Evolutionary conservation across 2,797 vertebrate genomes (phyloP).

Genomic region (Tenualosa ilisha): DNA sequence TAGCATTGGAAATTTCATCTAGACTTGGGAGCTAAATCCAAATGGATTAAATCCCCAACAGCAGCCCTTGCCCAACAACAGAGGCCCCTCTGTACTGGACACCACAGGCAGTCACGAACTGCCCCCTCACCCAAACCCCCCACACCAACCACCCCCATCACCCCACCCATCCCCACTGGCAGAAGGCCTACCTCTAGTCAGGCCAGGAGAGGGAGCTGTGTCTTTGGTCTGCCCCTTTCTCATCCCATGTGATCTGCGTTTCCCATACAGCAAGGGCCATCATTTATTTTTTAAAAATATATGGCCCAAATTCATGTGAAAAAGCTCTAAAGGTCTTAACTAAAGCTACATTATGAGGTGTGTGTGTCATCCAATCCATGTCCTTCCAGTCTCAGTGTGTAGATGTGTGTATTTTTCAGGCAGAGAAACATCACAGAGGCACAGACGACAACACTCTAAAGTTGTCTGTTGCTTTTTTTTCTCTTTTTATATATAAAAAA

Average conservation of each 20-base stretch:
- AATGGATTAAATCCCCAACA: not conserved
- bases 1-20: not conserved
- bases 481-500: slow-evolving; percentile 73
- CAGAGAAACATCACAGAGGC: slow-evolving; percentile 43
- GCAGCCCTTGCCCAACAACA: not conserved
- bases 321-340: not conserved
- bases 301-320: not conserved
- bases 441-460: slow-evolving; percentile 70
- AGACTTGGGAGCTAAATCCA: not conserved
- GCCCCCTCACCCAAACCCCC: not conserved
- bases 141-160: not conserved
- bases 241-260: not conserved
- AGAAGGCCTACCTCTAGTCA: not conserved
- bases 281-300: not conserved
- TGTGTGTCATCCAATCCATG: not conserved
- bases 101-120: not conserved
- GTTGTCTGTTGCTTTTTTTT: slow-evolving; percentile 63
- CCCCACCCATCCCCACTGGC: not conserved
- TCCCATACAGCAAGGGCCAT: not conserved
- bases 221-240: not conserved
- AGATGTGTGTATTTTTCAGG: not conserved
- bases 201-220: slow-evolving; percentile 19
- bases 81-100: not conserved
- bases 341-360: not conserved
- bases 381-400: not conserved